These are phyloP conservation scores for Epinephelus malabaricus DNA, from an alignment of 2,797 vertebrate species.

Conservation along the genomic window DNA sequence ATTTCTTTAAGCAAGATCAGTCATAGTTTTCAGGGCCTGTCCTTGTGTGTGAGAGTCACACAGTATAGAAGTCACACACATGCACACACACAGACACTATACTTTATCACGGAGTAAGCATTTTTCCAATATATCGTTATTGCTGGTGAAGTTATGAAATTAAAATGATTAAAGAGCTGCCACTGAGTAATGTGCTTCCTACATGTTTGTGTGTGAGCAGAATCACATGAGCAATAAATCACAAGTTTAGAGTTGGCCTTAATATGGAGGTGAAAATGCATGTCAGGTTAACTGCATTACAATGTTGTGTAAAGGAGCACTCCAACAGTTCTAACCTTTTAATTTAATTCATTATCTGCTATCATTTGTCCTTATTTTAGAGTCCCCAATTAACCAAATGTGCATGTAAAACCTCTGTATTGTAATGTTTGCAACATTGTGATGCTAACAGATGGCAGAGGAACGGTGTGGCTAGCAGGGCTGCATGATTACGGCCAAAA, in stretches of 20 bases:
- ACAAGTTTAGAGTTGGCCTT: neutral
- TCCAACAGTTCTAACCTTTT: neutral
- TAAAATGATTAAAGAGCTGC: constrained; percentile 19
- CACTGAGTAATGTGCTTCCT: neutral
- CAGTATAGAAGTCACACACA: constrained; percentile 16
- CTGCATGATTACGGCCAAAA: too few species aligned
- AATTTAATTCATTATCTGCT: too few species aligned
- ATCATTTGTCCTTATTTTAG: too few species aligned
- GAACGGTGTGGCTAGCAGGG: neutral
- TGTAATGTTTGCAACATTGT: neutral
- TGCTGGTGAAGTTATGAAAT: constrained; percentile 12
- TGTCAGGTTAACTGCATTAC: neutral
- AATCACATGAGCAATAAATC: constrained; percentile 27
- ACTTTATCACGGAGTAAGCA: constrained; percentile 10
- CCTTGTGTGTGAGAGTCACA: constrained; percentile 21
- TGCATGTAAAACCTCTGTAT: neutral
- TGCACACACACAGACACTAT: neutral
- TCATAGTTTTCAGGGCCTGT: constrained; percentile 2
- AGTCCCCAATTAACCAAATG: too few species aligned
- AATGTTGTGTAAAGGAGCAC: neutral
- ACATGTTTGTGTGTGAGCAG: neutral
- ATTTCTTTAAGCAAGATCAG: neutral
- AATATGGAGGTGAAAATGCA: constrained; percentile 12
- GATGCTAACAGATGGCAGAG: neutral
- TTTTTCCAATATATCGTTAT: constrained; percentile 29